Evolutionary conservation across 2,113 vertebrate species (phyloP).

Genomic region (Bos javanicus): DNA sequence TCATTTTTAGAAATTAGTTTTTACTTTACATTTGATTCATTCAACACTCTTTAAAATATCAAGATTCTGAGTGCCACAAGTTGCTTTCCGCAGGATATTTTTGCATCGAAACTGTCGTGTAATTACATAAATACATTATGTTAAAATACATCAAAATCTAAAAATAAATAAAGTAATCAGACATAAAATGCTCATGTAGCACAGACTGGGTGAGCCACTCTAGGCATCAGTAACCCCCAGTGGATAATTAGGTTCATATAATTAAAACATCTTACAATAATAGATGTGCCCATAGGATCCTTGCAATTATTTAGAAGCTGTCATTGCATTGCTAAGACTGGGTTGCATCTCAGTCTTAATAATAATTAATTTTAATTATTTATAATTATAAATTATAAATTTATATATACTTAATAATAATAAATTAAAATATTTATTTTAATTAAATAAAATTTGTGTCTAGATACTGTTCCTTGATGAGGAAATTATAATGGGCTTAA

Average conservation of each 20-base stretch:
- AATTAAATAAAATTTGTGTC: not conserved
- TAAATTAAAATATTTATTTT: not conserved
- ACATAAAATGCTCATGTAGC: not conserved
- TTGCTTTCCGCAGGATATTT: not conserved
- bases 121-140: not conserved
- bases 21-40: not conserved
- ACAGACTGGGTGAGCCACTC: not conserved
- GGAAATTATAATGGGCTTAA: not conserved
- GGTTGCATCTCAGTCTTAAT: not conserved
- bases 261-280: not conserved
- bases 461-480: not conserved
- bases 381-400: too few species aligned
- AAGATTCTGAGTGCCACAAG: not conserved
- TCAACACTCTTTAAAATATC: not conserved
- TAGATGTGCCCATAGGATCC: not conserved
- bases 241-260: not conserved
- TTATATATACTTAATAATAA: too few species aligned
- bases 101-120: not conserved
- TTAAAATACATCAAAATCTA: not conserved
- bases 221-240: not conserved
- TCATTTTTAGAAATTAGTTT: conserved; percentile 33
- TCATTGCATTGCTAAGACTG: not conserved
- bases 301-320: not conserved
- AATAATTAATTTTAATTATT: too few species aligned
- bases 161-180: not conserved